phyloP scores from a whole-genome alignment of 2,888 invertebrate genomes.

The Limnephilus auricula region DNA sequence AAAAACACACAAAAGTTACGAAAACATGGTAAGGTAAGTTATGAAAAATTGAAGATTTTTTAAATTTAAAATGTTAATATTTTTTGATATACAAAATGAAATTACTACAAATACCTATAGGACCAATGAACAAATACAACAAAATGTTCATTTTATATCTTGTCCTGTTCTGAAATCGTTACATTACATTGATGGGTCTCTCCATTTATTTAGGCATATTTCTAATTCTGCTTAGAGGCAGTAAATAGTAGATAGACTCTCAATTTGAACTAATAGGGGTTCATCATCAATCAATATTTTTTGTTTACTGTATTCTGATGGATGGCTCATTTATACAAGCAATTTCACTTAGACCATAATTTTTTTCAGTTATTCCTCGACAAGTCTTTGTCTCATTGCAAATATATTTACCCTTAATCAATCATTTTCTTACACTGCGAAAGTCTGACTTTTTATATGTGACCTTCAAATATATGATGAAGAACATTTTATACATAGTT shows the following conservation, averaged over 20 bases:
- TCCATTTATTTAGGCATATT: neutral
- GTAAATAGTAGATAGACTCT: neutral
- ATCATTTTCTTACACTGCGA: slow-evolving; percentile 15
- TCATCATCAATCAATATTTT: slow-evolving; percentile 30
- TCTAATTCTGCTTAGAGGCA: neutral
- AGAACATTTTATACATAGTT: neutral
- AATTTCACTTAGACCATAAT: slow-evolving; percentile 29
- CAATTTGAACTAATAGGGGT: neutral
- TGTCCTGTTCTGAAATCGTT: neutral
- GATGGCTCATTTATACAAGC: slow-evolving; percentile 29
- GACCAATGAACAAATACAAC: neutral
- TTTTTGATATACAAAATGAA: too few relatives aligned
- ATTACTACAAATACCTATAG: too few relatives aligned
- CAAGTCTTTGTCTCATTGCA: slow-evolving; percentile 40
- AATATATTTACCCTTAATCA: slow-evolving; percentile 10
- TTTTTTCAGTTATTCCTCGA: neutral
- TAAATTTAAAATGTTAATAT: too few relatives aligned
- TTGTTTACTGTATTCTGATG: slow-evolving; percentile 10
- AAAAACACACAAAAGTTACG: too few relatives aligned
- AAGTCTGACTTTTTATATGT: neutral
- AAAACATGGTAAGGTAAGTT: too few relatives aligned
- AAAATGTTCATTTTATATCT: neutral
- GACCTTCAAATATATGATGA: slow-evolving; percentile 31
- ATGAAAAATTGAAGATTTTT: too few relatives aligned
- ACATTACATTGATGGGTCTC: neutral